phyloP scores from a whole-genome alignment of 1,140 invertebrate species.

The Cydia pomonella region DNA sequence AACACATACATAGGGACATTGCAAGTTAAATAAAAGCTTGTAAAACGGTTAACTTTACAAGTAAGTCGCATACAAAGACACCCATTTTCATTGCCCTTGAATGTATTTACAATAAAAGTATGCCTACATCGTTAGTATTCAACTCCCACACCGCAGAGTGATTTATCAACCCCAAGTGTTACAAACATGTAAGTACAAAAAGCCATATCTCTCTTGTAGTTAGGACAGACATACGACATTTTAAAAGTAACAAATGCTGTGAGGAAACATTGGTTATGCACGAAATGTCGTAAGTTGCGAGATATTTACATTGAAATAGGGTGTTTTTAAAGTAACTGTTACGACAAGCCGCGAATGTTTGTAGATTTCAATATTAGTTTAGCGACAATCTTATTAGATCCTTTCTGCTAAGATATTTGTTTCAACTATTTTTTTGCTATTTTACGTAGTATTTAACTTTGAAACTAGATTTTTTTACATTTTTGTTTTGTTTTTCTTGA shows the following conservation, averaged over 20 bases:
- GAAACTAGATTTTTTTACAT: too few relatives aligned
- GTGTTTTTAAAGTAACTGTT: neutral
- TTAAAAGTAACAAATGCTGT: neutral
- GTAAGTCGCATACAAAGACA: too few relatives aligned
- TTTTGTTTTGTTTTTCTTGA: too few relatives aligned
- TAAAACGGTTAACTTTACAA: too few relatives aligned
- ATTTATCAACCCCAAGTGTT: neutral
- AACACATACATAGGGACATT: too few relatives aligned
- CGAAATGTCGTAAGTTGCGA: neutral
- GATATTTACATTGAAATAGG: neutral
- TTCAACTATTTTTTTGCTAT: neutral
- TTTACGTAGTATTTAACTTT: too few relatives aligned
- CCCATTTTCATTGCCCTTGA: neutral
- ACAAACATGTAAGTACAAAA: neutral
- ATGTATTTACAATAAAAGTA: neutral
- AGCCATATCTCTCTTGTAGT: neutral
- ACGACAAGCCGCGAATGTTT: neutral
- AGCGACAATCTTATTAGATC: neutral
- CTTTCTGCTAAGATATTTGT: neutral
- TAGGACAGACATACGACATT: neutral
- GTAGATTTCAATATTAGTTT: conserved; percentile 1
- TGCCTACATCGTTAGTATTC: neutral
- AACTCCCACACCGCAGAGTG: neutral
- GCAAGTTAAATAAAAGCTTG: too few relatives aligned
- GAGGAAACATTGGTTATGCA: neutral